phyloP scores from a whole-genome alignment of 2,797 vertebrate genomes.

The Dromococcyx pavoninus region DNA sequence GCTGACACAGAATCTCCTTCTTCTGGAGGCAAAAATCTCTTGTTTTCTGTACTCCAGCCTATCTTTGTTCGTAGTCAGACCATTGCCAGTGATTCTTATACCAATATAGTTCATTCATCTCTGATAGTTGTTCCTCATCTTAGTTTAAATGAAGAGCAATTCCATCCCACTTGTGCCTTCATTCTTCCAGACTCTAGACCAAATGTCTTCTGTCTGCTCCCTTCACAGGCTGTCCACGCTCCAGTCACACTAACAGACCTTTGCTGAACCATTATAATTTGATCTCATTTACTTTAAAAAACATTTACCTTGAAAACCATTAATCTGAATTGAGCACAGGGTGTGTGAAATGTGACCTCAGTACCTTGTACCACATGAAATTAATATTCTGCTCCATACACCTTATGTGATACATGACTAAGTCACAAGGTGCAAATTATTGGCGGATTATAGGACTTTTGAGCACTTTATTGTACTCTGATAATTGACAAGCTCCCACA shows the following conservation, averaged over 20 bases:
- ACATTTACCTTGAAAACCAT: neutral
- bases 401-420: neutral
- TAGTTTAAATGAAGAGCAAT: neutral
- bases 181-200: neutral
- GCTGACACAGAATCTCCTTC: neutral
- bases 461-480: neutral
- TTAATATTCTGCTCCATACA: neutral
- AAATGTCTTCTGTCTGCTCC: neutral
- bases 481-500: neutral
- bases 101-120: neutral
- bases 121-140: rapidly evolving
- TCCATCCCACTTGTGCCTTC: neutral
- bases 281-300: neutral
- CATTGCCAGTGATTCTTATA: neutral
- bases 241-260: neutral
- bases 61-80: neutral
- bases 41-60: neutral
- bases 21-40: neutral
- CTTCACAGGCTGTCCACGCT: neutral
- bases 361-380: neutral
- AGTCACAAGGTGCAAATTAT: neutral
- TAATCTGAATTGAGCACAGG: neutral
- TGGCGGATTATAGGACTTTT: neutral
- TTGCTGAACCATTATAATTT: neutral
- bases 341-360: neutral